Evolutionary conservation across 2,888 invertebrate species (phyloP).

Genomic region (Apamea crenata): DNA sequence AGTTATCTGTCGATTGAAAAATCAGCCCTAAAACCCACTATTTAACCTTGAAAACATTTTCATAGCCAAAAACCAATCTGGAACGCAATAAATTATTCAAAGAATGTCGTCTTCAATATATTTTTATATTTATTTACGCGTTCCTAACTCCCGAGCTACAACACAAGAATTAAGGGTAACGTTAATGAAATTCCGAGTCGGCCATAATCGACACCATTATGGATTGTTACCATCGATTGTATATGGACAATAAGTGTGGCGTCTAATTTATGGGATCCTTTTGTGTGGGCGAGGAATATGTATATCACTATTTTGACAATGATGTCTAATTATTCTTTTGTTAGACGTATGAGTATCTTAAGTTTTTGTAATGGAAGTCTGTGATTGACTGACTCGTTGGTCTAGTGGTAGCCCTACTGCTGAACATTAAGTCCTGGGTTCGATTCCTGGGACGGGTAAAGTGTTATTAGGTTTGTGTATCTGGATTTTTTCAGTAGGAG

Average conservation of each 20-base stretch:
- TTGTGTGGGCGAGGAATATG: conserved; percentile 50
- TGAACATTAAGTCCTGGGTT: background rate
- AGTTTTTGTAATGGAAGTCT: background rate
- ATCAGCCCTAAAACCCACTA: no score
- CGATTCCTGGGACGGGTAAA: background rate
- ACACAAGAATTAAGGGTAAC: conserved; percentile 64
- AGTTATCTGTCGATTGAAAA: no score
- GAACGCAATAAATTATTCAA: conserved; percentile 1
- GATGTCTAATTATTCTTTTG: conserved; percentile 35
- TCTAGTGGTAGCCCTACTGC: background rate
- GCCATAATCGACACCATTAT: conserved; percentile 82
- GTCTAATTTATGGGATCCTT: conserved; percentile 75
- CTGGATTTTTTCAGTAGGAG: background rate
- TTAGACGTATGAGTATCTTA: background rate
- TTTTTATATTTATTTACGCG: conserved; percentile 45
- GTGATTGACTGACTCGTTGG: background rate
- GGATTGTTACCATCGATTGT: conserved; percentile 86
- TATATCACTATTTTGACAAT: conserved; percentile 26
- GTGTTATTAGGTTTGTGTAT: background rate
- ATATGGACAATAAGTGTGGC: conserved; percentile 79
- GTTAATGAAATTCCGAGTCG: conserved; percentile 84
- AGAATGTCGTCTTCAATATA: conserved; percentile 12
- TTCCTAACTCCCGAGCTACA: conserved; percentile 55
- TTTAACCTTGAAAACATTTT: background rate
- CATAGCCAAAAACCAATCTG: background rate